Base-by-base conservation (phyloP, 2,888 invertebrate species). In the Actias luna region DNA sequence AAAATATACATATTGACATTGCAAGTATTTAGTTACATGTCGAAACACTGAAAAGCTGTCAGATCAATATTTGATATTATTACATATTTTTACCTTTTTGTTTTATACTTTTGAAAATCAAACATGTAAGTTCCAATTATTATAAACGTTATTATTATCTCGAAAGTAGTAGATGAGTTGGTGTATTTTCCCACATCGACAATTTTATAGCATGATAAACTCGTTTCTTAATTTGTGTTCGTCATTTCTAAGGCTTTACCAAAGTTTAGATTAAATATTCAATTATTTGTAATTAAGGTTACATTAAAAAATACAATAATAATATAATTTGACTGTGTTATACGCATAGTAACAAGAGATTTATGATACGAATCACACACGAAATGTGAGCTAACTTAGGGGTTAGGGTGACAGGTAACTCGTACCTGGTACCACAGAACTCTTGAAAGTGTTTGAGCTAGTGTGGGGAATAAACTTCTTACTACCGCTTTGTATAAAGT, bases 321-420 rank as follows among this genome's bases (percentile, higher is more conserved):
- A 25, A 22, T 50, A 25, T 50, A 25, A 7, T 22, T 46, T 1
- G 36, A 22, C 22, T 22, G 46, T 18, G 10, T 46, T 18, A 10
- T 22, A 50, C 14, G 0, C 5, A 50, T 50, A 25, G 46, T 12
- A 25, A 50, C 46, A 50, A 7, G n/a, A 42, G 1, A 50, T 50
- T 50, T 8, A 12, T 22, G 46, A 50, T 7, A 50, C 12, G 18
- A 27, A 29, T 59, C 29, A 59, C 7, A 60, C 31, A 50, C 50
- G 39, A 50, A 25, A 35, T 36, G n/a, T 16, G 68, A 66, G 72
- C 71, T 67, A 64, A 74, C 78, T 76, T 71, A 68, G 79, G 87
- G 88, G 84, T 76, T 79, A 79, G 89, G 88, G 85, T 74, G 81
- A 75, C 73, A 76, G 65, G 67, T 68, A 65, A 75, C 75, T 71